Base-by-base conservation (phyloP, 1,140 invertebrate genomes). In the Papilio polytes region DNA sequence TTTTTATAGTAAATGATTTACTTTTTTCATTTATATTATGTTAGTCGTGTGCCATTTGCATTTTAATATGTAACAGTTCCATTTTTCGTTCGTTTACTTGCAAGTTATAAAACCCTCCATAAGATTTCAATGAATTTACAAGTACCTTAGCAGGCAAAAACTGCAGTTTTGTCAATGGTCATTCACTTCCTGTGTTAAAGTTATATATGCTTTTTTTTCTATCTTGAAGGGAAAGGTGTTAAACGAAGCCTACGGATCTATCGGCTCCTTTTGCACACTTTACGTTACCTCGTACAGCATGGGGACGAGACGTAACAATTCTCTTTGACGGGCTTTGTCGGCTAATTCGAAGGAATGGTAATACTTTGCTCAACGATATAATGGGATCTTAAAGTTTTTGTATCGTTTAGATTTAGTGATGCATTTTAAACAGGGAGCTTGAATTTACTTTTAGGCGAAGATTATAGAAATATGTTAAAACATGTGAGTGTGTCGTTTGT, bases 261-360 rank as follows among this genome's bases (percentile, higher is more conserved):
- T 63, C 59, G 53, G 74, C 51, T 51, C 15, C 44, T 80, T 53
- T 74, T 66, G 73, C 72, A 44, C 73, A 81, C 78, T 85, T 81
- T 84, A 83, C 81, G 80, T 80, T 74, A 53, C 46, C 74, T 22
- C 74, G 73, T 76, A 80, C 84, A 41, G 9, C 72, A 70, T 78
- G 80, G 78, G 66, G 26, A n/a, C 22, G 74, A 80, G 78, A 77
- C 59, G 79, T 81, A 82, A 82, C 79, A 59, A 80, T 82, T 74
- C 70, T 46, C 73, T 83, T 81, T 80, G 59, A 78, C 44, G 22
- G 26, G 76, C 80, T 86, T 84, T 84, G 80, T 86, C 80, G 85
- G 83, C n/a, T 80, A 81, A 72, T 79, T n/a, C 46, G 78, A 51
- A 74, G 74, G 82, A 82, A 80, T 51, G 81, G 70, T 22, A 76